A percentile compares a stretch with the other conserved stretches of the same genome.
Evolutionary conservation across 2,888 invertebrate genomes (phyloP).

Genomic region (Xestia sexstrigata): DNA sequence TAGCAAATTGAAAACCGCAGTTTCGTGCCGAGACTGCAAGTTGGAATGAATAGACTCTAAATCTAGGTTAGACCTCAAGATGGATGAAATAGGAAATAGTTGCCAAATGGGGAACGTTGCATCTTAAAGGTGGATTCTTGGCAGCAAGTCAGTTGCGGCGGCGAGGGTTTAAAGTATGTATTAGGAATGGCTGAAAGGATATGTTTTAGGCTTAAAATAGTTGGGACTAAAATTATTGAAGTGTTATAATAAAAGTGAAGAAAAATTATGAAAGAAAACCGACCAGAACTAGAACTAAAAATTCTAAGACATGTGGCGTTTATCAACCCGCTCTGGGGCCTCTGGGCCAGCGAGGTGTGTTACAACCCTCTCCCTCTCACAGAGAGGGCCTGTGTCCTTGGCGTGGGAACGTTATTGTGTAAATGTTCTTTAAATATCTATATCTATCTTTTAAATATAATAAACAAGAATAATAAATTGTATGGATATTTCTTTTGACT

Average conservation of each 20-base stretch:
- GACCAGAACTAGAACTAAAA: neutral
- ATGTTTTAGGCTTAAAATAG: neutral
- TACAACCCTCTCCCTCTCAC: no score
- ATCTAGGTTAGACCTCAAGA: slow-evolving; percentile 37
- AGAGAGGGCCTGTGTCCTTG: neutral
- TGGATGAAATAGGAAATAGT: slow-evolving; percentile 32
- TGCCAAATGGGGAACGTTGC: slow-evolving; percentile 18
- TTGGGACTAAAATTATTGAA: neutral
- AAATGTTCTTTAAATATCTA: no score
- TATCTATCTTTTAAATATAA: no score
- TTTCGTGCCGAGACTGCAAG: neutral
- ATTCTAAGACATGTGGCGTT: neutral
- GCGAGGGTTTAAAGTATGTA: no score
- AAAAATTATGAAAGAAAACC: neutral
- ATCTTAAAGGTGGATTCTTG: slow-evolving; percentile 26
- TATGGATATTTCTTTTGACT: no score
- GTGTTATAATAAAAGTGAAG: no score
- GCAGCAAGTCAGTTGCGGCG: slow-evolving; percentile 19
- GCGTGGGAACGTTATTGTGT: no score
- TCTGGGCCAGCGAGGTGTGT: no score
- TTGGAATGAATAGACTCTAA: slow-evolving; percentile 34
- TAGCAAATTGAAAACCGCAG: slow-evolving; percentile 47
- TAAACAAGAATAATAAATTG: no score
- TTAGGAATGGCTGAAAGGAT: neutral
- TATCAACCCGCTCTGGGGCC: neutral